These are phyloP conservation scores for Philypnodon macrostomus DNA, from an alignment of 2,797 vertebrate genomes.

Conservation along the genomic window DNA sequence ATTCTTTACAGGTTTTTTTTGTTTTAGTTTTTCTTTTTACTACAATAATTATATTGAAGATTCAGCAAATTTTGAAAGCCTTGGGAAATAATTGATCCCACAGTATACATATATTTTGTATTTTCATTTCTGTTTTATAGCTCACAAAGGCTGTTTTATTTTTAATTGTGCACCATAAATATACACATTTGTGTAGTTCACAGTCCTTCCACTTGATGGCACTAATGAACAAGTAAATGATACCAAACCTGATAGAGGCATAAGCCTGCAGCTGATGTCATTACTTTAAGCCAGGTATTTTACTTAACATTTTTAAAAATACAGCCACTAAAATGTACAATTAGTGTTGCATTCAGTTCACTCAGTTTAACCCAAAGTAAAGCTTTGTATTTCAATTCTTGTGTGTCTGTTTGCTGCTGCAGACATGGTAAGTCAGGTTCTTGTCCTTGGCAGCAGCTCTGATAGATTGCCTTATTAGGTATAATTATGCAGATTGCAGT, in stretches of 20 bases:
- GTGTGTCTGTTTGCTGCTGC: constrained; percentile 29
- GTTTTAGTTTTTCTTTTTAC: no score
- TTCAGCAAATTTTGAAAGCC: no score
- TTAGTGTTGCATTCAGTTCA: neutral
- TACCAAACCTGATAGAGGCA: constrained; percentile 30
- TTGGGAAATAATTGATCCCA: no score
- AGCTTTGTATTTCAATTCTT: constrained; percentile 8
- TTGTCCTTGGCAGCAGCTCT: constrained; percentile 61
- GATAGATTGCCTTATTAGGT: constrained; percentile 67
- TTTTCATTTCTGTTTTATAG: no score
- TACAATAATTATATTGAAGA: no score
- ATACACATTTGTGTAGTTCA: constrained; percentile 38
- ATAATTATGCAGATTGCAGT: constrained; percentile 70
- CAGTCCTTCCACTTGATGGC: constrained; percentile 71
- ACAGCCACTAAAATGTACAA: constrained; percentile 4
- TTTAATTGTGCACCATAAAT: no score
- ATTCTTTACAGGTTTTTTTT: no score
- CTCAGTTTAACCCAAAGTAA: constrained; percentile 1
- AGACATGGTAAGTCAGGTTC: constrained; percentile 42
- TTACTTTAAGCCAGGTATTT: constrained; percentile 37
- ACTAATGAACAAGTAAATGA: constrained; percentile 69
- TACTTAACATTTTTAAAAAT: constrained; percentile 12
- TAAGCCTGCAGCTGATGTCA: constrained; percentile 45
- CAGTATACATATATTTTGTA: no score
- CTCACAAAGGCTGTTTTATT: no score